Evolutionary conservation across 2,113 vertebrate genomes (phyloP).

Genomic region (Cranoglanis bouderius): DNA sequence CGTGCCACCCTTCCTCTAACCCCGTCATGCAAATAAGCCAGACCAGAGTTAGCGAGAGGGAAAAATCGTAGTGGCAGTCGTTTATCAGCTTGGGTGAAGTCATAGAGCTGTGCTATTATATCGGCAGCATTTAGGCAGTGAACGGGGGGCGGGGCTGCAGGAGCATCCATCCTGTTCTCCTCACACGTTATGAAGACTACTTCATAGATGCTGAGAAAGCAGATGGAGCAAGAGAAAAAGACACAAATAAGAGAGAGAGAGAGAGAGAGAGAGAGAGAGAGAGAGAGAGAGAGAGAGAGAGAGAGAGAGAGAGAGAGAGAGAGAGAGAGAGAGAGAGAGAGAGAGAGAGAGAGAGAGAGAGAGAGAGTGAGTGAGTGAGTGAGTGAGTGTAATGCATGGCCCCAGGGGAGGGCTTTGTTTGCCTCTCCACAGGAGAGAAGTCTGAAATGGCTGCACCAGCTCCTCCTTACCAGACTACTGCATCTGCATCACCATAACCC

Average conservation of each 20-base stretch:
- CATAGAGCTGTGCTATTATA: conserved; percentile 44
- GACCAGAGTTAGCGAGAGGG: conserved; percentile 41
- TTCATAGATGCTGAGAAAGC: conserved; percentile 20
- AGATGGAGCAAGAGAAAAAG: background rate
- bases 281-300: background rate
- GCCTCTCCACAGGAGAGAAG: conserved; percentile 26
- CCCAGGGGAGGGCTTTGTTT: conserved; percentile 46
- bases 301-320: background rate
- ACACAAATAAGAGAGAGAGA: background rate
- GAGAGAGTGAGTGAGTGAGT: background rate
- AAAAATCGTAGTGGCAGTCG: conserved; percentile 59
- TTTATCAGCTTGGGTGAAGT: conserved; percentile 48
- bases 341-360: background rate
- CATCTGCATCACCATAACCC: conserved; percentile 4
- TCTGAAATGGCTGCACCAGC: conserved; percentile 41
- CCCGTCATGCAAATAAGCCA: conserved; percentile 62
- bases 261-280: background rate
- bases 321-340: background rate
- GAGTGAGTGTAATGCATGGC: conserved; percentile 5
- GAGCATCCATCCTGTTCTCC: conserved; percentile 4
- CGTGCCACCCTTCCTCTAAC: conserved; percentile 6
- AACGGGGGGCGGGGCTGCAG: background rate
- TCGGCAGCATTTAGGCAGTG: conserved; percentile 17
- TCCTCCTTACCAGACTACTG: background rate
- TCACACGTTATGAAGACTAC: background rate